Percentiles rank a stretch among this genome's conserved stretches.
These are phyloP conservation scores for Brachymystax lenok DNA, from an alignment of 2,797 vertebrate genomes.

Conservation along the genomic window DNA sequence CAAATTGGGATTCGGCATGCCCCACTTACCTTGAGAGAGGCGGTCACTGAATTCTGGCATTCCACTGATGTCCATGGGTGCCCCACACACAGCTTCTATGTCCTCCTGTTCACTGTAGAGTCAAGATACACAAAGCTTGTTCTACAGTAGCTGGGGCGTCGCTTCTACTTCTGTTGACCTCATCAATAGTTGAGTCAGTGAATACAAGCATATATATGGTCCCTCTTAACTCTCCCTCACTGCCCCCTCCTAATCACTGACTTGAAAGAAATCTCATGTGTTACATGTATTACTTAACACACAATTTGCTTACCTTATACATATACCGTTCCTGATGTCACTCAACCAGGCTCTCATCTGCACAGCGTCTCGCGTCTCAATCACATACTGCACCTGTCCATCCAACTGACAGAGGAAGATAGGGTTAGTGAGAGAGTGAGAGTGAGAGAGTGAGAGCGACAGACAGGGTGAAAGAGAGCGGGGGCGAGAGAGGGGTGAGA, in stretches of 20 bases:
- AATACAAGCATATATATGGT: neutral
- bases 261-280: no score
- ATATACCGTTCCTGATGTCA: slow-evolving; percentile 88
- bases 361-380: slow-evolving; percentile 85
- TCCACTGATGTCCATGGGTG: slow-evolving; percentile 81
- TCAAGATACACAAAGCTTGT: neutral
- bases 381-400: slow-evolving; percentile 83
- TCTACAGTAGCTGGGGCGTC: neutral
- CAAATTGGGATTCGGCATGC: neutral
- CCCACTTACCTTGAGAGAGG: slow-evolving; percentile 84
- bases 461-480: neutral
- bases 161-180: neutral
- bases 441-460: no score
- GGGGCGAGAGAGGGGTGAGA: neutral
- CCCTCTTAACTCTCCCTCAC: neutral
- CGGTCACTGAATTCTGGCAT: slow-evolving; percentile 85
- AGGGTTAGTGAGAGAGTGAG: no score
- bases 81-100: slow-evolving; percentile 73
- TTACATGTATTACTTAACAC: no score
- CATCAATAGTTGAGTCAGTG: neutral
- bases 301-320: slow-evolving; percentile 76
- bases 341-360: slow-evolving; percentile 93
- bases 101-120: slow-evolving; percentile 79
- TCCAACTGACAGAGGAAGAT: slow-evolving; percentile 74
- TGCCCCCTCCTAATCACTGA: neutral